Percentiles rank a stretch among this genome's conserved stretches.
These are phyloP conservation scores for Sinotaia quadrata DNA, from an alignment of 2,888 invertebrate species.

Conservation along the genomic window DNA sequence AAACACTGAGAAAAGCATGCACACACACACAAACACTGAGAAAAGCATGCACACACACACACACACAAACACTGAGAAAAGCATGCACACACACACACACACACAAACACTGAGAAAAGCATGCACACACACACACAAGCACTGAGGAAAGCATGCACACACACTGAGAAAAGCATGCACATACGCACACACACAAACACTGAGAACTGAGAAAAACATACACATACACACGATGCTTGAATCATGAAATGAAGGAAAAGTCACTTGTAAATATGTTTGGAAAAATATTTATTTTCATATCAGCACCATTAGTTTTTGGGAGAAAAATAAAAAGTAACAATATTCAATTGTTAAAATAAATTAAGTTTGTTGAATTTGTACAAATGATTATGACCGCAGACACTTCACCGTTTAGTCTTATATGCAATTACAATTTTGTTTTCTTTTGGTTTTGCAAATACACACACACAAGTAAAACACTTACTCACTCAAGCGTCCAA, in stretches of 20 bases:
- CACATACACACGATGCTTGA: neutral
- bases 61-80: neutral
- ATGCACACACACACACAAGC: constrained; percentile 1
- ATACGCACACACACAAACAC: neutral
- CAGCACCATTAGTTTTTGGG: constrained; percentile 13
- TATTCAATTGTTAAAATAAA: constrained; percentile 7
- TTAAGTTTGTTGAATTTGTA: neutral
- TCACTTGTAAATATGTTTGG: neutral
- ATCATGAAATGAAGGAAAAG: neutral
- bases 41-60: constrained; percentile 2
- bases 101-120: neutral
- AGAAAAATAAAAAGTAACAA: constrained; percentile 7
- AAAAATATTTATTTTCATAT: neutral
- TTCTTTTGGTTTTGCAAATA: no score
- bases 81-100: constrained; percentile 2
- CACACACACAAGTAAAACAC: no score
- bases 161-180: neutral
- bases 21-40: neutral
- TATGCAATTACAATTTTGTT: no score
- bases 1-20: neutral
- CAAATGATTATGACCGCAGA: constrained; percentile 16
- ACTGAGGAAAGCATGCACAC: neutral
- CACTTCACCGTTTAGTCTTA: no score
- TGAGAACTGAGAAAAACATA: neutral
- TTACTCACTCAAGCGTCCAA: no score